Base-by-base conservation (phyloP, 2,113 vertebrate species). In the Etheostoma spectabile region DNA sequence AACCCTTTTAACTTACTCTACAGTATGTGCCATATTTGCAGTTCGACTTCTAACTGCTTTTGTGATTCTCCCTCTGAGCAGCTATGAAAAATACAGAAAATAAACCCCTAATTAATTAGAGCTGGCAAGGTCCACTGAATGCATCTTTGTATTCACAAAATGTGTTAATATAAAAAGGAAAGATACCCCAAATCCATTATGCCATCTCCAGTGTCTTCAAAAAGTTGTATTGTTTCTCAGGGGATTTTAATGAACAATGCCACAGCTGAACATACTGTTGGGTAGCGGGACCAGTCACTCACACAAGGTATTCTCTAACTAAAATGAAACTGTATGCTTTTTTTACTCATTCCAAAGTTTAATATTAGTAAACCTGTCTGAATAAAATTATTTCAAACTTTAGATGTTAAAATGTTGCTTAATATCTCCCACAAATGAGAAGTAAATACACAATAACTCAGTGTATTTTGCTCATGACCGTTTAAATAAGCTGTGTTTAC, bases 401-500 rank as follows among this genome's bases (percentile, higher is more conserved):
- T 56, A 59, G 49, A 66, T 79, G 67, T 72, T 80, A 48, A 78
- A 78, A 70, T 86, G 61, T 66, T n/a, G 65, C 62, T 62, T 81
- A 77, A 80, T 81, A 82, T 79, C 64, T 7, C 68, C 60, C 61
- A 51, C 55, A 79, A 88, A 86, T 86, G 49, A 79, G 30, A 21
- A 86, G 49, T 86, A 77, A 84, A 88, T 75, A 77, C 70, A 85
- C 82, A 88, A 72, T 77, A 38, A 53, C 77, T 67, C 69, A 57
- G 72, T 77, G 66, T 38, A 46, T 80, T 86, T 86, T 60, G 45
- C 71, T 68, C 63, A 63, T 74, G 78, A 82, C 48, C 53, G 27
- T 86, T 87, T 73, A 84, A 89, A 86, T 83, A 77, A 83, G 65
- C 80, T 87, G 79, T 76, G 67, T 88, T 88, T 86, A 87, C 79